Base-by-base conservation (phyloP, 2,797 vertebrate genomes). In the Enteromius anoplus region DNA sequence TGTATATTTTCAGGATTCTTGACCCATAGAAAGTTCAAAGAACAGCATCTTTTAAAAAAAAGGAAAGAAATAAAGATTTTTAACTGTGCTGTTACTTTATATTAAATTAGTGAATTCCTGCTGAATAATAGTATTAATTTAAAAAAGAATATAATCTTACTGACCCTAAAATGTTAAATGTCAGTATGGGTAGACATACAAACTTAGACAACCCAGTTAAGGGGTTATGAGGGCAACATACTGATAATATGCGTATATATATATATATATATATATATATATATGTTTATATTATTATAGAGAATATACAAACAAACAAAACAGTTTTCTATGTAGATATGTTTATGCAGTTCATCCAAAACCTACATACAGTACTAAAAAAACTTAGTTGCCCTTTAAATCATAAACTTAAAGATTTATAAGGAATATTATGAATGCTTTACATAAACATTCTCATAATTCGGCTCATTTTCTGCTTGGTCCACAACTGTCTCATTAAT, bases 381-480 rank as follows among this genome's bases (percentile, higher is more conserved):
- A 40, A 40, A 55, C 21, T 8, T n/a, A 19, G 26, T 12, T 62
- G 12, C 23, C 34, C 51, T 53, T 51, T 55, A 53, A 40, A 9
- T 47, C 14, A 11, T 32, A 19, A 6, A 3, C 6, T 4, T 62
- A 64, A 64, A 47, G 15, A 64, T 64, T 42, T 8, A 40, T 37
- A 6, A 42, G 75, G 62, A 76, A 85, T 34, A 77, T 93, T 86
- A 93, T 12, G 76, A 91, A 11, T 90, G 85, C 72, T 89, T 87
- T 29, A 94, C 87, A 68, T 92, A 66, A 85, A 96, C 84, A 26
- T 96, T 96, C 89, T 95, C 95, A 78, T 96, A 96, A 87, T 91
- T 93, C 42, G 94, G 94, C 83, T 92, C 94, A 69, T 51, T 70
- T 49, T 93, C 91, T 1, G 72, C 84, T 72, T 70, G 81, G n/a